Percentiles rank a stretch among this genome's conserved stretches.
These are phyloP conservation scores for Temnopleurus reevesii DNA, from an alignment of 53 echinoderm and acorn worm genomes.

Conservation along the genomic window DNA sequence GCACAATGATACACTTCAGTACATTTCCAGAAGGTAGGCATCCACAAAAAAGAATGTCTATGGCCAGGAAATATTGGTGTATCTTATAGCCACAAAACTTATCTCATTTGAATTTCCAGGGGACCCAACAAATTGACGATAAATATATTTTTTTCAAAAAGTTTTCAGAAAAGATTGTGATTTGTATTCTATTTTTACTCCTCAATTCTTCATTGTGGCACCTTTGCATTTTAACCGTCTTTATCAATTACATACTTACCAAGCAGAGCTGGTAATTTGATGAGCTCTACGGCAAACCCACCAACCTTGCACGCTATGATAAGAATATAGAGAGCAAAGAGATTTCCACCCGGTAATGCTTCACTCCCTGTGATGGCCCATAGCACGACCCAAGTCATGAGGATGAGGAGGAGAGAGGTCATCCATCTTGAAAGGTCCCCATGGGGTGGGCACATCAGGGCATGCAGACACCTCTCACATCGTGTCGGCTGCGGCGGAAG, in stretches of 20 bases:
- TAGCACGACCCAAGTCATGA: slow-evolving; percentile 81
- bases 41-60: no score
- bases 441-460: slow-evolving; percentile 87
- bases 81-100: no score
- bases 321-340: slow-evolving; percentile 89
- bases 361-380: slow-evolving; percentile 87
- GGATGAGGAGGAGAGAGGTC: slow-evolving; percentile 59
- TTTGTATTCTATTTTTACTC: no score
- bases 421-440: slow-evolving; percentile 67
- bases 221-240: no score
- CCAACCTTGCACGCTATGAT: slow-evolving; percentile 75
- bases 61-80: no score
- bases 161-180: no score
- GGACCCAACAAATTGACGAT: no score
- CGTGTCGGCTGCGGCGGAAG: slow-evolving; percentile 57
- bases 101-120: no score
- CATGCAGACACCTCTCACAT: slow-evolving; percentile 64
- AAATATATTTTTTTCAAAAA: no score
- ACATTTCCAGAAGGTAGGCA: no score
- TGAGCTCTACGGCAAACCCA: slow-evolving; percentile 72
- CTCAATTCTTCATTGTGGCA: no score
- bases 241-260: slow-evolving; percentile 53
- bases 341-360: slow-evolving; percentile 89
- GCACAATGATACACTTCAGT: no score
- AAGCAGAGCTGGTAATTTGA: slow-evolving; percentile 82